A percentile compares a stretch with the other conserved stretches of the same genome.
Evolutionary conservation across 2,113 vertebrate genomes (phyloP).

Genomic region (Callipepla californica): DNA sequence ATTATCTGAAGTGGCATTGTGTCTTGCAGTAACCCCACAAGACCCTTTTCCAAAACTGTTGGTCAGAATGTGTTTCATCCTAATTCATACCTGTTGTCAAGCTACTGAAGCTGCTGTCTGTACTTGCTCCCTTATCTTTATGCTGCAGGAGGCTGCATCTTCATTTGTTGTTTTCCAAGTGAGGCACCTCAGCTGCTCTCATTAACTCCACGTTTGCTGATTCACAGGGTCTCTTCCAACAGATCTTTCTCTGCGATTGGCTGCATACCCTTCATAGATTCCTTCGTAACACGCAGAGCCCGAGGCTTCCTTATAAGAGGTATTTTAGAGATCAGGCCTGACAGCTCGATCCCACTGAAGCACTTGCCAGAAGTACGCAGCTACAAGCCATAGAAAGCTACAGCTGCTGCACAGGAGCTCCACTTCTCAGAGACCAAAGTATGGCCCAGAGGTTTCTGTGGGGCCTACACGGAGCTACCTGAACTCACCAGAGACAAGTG

Average conservation of each 20-base stretch:
- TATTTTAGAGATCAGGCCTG: neutral
- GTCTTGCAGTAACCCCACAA: neutral
- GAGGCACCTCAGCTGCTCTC: neutral
- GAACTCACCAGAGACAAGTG: rapidly evolving
- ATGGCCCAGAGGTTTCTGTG: rapidly evolving
- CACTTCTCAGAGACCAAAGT: neutral
- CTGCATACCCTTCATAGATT: neutral
- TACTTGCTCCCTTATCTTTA: neutral
- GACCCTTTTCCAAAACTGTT: neutral
- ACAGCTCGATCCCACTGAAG: neutral
- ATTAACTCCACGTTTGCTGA: neutral
- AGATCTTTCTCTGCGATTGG: neutral
- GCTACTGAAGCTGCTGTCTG: neutral
- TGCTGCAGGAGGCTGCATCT: neutral
- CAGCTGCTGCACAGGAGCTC: neutral
- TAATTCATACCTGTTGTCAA: neutral
- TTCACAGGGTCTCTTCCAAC: neutral
- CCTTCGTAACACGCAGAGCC: neutral
- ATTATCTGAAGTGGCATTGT: neutral
- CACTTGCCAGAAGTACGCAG: neutral
- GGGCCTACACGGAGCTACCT: rapidly evolving
- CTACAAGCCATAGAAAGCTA: neutral
- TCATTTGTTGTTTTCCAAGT: neutral
- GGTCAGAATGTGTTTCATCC: neutral
- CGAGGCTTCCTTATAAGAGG: neutral